Evolutionary conservation across 2,797 vertebrate species (phyloP), one percentile per base, ranked within the genome.

Genomic region (Eidolon dupreanum): DNA sequence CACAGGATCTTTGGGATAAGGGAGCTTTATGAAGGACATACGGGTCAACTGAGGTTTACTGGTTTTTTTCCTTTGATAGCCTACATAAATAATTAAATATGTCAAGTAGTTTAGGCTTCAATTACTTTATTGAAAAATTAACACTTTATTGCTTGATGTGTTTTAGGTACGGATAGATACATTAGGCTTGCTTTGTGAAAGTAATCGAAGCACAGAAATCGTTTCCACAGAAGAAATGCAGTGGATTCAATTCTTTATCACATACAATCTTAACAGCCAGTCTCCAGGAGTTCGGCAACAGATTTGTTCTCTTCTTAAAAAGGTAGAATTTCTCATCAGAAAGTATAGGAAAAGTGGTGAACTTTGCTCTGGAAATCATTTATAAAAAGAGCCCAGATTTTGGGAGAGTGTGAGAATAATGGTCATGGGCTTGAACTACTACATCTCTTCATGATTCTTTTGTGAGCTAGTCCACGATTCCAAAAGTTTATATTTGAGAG

Each of bases 121-220:
- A 8, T 63, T 71, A 59, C 71, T 83, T 96, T 13, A 61, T 20
- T 92, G 53, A 66, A 81, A 95, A 95, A 43, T 77, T 81, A 83
- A 82, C 12, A 26, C 90, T 81, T 90, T 92, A 63, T 86, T 94
- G 26, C 89, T 94, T 95, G 51, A 4, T 94, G 11, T 96, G 31
- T 95, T 90, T 71, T 94, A 99, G 99, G 99, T 99, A 77, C 99
- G 99, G 96, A 99, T 99, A 95, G 99, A 99, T 86, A 99, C 99
- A 46, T 97, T 99, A 93, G 99, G 99, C 16, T 99, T 99, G 81
- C 98, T 99, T 63, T 99, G 99, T 91, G 99, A 99, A 98, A 99
- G 99, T 84, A 99, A 99, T 93, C 99, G 99, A 92, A 99, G 99
- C 98, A 99, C 99, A 0, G 99, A 99, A 98, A 96, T 98, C 2